Conservation (phyloP, 2,113 vertebrate genomes). For the Brienomyrus brachyistius region DNA sequence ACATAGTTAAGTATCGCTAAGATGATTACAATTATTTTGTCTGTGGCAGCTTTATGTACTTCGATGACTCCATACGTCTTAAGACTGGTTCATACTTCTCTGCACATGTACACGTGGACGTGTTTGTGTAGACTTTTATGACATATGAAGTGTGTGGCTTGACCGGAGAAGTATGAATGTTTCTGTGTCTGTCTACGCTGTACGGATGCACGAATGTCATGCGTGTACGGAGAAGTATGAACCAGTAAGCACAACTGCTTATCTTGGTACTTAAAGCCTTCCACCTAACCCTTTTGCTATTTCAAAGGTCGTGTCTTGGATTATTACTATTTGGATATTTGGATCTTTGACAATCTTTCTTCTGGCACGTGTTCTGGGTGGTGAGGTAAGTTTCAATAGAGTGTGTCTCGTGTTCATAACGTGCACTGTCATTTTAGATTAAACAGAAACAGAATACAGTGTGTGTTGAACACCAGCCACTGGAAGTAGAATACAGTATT, state of each 20-base stretch:
- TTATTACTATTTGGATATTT: slow-evolving; percentile 99
- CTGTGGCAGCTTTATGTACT: not conserved
- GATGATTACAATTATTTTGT: not conserved
- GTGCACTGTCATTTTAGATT: not conserved
- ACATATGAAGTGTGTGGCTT: not conserved
- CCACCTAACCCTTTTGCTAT: not conserved
- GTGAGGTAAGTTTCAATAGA: slow-evolving; percentile 74
- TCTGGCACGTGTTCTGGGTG: slow-evolving; percentile 92
- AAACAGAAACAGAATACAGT: not conserved
- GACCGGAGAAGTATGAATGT: not conserved
- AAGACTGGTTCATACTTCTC: not conserved
- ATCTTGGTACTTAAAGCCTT: not conserved
- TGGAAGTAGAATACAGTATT: not conserved
- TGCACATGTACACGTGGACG: not conserved
- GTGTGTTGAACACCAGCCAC: not conserved
- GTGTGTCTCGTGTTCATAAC: not conserved
- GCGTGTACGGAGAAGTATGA: not conserved
- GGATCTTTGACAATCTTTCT: slow-evolving; percentile 94
- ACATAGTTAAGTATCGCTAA: not conserved
- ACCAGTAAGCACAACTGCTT: not conserved
- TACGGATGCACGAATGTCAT: not conserved
- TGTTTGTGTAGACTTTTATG: not conserved
- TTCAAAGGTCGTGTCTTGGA: slow-evolving; percentile 94
- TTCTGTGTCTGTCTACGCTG: not conserved
- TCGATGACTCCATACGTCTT: not conserved